Conservation (phyloP, 2,888 invertebrate species). For the Drosophila melanosoma region DNA sequence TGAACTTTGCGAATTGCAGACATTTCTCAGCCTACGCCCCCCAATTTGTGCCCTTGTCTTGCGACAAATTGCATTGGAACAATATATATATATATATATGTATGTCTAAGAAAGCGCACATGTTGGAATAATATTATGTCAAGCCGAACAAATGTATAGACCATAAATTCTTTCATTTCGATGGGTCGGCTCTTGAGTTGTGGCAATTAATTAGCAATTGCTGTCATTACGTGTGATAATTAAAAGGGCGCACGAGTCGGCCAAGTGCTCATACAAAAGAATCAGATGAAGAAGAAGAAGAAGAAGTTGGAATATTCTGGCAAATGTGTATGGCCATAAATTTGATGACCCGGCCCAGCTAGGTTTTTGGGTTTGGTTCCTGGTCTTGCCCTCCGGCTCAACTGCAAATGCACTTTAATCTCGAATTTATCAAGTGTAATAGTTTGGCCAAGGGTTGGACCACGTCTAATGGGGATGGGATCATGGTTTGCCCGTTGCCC, state of each 20-base stretch:
- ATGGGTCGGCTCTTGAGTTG: slow-evolving; percentile 31
- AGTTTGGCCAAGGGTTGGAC: slow-evolving; percentile 53
- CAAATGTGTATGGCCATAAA: slow-evolving; percentile 83
- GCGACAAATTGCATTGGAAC: slow-evolving; percentile 44
- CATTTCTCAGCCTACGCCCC: slow-evolving; percentile 52
- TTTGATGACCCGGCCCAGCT: slow-evolving; percentile 64
- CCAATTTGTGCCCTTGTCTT: slow-evolving; percentile 19
- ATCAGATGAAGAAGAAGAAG: neutral
- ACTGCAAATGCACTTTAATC: slow-evolving; percentile 82
- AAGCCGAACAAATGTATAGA: slow-evolving; percentile 65
- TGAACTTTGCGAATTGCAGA: slow-evolving; percentile 16
- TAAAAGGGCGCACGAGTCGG: slow-evolving; percentile 67
- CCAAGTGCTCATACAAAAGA: slow-evolving; percentile 47
- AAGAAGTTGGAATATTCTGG: slow-evolving; percentile 42
- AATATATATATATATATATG: neutral
- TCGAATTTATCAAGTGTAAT: slow-evolving; percentile 81
- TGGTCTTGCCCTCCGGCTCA: slow-evolving; percentile 43
- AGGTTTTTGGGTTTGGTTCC: slow-evolving; percentile 16
- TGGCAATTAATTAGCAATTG: slow-evolving; percentile 83
- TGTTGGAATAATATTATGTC: slow-evolving; percentile 77
- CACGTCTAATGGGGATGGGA: slow-evolving; percentile 49
- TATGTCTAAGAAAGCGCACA: slow-evolving; percentile 49
- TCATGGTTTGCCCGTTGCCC: slow-evolving; percentile 44
- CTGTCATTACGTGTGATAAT: slow-evolving; percentile 81
- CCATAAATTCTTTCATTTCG: slow-evolving; percentile 63